These are phyloP conservation scores for Australoheros facetus DNA, from an alignment of 2,797 vertebrate genomes.

Conservation along the genomic window DNA sequence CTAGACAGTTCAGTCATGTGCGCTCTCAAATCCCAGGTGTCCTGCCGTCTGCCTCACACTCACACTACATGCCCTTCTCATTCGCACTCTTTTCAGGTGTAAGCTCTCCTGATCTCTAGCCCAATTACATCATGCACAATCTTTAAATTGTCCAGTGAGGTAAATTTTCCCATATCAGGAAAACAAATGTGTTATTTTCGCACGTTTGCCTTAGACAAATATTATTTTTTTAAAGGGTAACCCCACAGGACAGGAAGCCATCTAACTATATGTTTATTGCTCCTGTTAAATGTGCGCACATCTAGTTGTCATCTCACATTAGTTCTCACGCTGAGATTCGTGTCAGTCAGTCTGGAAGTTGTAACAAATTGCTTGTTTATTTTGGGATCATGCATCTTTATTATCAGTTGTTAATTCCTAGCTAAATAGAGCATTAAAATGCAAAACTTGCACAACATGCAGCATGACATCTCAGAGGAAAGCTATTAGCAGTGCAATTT, in stretches of 20 bases:
- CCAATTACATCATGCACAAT: slow-evolving; percentile 44
- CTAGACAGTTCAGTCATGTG: slow-evolving; percentile 68
- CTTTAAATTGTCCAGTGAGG: slow-evolving; percentile 22
- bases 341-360: background rate
- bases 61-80: slow-evolving; percentile 2
- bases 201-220: slow-evolving; percentile 31
- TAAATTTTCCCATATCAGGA: slow-evolving; percentile 20
- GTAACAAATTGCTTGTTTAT: background rate
- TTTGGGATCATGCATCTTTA: background rate
- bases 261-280: background rate
- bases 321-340: no score
- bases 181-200: slow-evolving; percentile 47
- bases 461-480: background rate
- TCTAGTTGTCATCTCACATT: background rate
- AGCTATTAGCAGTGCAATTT: background rate
- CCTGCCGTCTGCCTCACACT: slow-evolving; percentile 50
- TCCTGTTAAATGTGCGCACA: background rate
- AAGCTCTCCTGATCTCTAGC: slow-evolving; percentile 46
- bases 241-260: no score
- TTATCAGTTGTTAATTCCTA: background rate
- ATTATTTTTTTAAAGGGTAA: background rate
- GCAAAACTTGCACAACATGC: background rate
- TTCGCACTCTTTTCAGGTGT: slow-evolving; percentile 51
- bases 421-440: background rate
- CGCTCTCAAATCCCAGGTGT: slow-evolving; percentile 61